Conservation (phyloP, 2,113 vertebrate species). For the Urocolius indicus region DNA sequence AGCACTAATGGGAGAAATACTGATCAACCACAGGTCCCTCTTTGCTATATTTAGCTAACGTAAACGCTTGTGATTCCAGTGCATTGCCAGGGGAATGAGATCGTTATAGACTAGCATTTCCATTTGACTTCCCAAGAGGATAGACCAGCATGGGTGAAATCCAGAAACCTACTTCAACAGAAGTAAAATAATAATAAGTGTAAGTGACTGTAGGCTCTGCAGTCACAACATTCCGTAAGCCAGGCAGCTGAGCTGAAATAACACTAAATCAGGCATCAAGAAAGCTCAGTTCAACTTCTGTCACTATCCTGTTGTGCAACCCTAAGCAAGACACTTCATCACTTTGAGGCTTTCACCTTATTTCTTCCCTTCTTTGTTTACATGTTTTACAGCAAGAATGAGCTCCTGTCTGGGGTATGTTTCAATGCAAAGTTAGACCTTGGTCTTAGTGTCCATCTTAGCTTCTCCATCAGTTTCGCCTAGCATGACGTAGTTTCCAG, state of each 20-base stretch:
- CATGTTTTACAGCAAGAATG: neutral
- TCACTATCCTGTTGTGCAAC: neutral
- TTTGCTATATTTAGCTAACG: constrained; percentile 62
- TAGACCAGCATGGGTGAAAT: constrained; percentile 60
- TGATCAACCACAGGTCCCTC: constrained; percentile 68
- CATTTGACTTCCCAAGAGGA: constrained; percentile 59
- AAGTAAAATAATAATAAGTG: constrained; percentile 24
- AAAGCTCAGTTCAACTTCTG: neutral
- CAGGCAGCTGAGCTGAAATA: constrained; percentile 7
- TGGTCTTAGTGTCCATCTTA: neutral
- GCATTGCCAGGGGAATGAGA: constrained; percentile 63
- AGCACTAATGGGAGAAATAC: constrained; percentile 73
- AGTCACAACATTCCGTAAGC: constrained; percentile 9
- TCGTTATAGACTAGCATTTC: constrained; percentile 57
- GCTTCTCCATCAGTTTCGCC: neutral
- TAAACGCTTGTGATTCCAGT: constrained; percentile 42
- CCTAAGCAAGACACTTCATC: neutral
- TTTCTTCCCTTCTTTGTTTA: neutral
- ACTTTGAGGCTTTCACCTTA: neutral
- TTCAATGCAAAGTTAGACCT: neutral
- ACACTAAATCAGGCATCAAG: neutral
- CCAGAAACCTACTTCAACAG: constrained; percentile 57
- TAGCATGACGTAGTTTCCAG: neutral
- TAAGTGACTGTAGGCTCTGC: constrained; percentile 31
- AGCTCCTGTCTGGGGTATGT: neutral